A percentile compares a stretch with the other conserved stretches of the same genome.
Conservation (phyloP, 2,888 invertebrate genomes). For the Hyles lineata region DNA sequence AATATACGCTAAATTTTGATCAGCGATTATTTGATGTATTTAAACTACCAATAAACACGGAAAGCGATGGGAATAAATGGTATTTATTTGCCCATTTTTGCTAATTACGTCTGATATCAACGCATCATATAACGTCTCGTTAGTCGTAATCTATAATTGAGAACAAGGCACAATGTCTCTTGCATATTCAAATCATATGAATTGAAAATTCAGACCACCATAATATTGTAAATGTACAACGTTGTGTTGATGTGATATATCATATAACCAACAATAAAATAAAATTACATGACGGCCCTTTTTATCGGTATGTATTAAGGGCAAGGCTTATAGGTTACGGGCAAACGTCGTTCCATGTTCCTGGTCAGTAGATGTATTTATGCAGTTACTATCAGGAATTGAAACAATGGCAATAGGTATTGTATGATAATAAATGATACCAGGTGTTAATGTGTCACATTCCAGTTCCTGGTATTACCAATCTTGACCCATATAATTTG, state of each 20-base stretch:
- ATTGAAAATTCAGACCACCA: too few relatives aligned
- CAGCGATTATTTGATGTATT: too few relatives aligned
- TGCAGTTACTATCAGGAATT: slow-evolving; percentile 29
- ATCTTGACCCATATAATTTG: neutral
- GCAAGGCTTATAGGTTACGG: slow-evolving; percentile 68
- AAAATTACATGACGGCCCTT: slow-evolving; percentile 25
- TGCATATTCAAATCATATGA: too few relatives aligned
- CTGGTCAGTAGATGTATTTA: slow-evolving; percentile 12
- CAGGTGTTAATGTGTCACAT: slow-evolving; percentile 11
- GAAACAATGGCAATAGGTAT: slow-evolving; percentile 40
- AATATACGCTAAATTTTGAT: too few relatives aligned
- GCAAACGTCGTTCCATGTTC: slow-evolving; percentile 39
- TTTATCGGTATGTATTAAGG: slow-evolving; percentile 63
- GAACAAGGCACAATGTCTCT: too few relatives aligned
- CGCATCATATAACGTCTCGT: too few relatives aligned
- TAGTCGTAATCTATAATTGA: too few relatives aligned
- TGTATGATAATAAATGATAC: slow-evolving; percentile 48
- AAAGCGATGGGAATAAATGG: too few relatives aligned
- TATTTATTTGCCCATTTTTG: too few relatives aligned
- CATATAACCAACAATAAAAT: neutral
- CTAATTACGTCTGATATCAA: too few relatives aligned
- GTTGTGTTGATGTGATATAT: neutral
- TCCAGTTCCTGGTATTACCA: neutral
- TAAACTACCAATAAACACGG: too few relatives aligned
- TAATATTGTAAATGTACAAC: too few relatives aligned